Evolutionary conservation across 2,888 invertebrate genomes (phyloP).

Genomic region (Fragum sueziense): DNA sequence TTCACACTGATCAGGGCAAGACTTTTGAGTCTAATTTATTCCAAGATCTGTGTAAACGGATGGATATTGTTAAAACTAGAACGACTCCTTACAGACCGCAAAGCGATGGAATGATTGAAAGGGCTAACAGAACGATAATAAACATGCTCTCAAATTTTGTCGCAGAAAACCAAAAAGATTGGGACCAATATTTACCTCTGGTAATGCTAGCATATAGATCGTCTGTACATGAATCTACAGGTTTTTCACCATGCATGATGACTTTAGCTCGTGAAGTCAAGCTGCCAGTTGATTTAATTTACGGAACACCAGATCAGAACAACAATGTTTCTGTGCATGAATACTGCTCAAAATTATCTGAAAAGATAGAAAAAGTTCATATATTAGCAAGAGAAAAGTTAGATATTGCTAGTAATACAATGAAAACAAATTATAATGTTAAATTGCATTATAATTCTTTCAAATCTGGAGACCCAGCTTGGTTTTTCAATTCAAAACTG

Average conservation of each 20-base stretch:
- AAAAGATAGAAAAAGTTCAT: constrained; percentile 3
- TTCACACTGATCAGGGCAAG: constrained; percentile 58
- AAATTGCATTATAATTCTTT: neutral
- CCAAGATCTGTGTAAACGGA: constrained; percentile 46
- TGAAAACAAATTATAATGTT: neutral
- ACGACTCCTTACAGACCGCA: constrained; percentile 38
- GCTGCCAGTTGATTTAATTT: neutral
- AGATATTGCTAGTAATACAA: neutral
- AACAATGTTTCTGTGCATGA: neutral
- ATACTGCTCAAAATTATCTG: neutral
- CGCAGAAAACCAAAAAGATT: constrained; percentile 43
- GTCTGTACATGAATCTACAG: constrained; percentile 44
- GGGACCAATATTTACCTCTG: constrained; percentile 42
- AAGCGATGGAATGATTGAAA: constrained; percentile 5
- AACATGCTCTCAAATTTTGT: neutral
- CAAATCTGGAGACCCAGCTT: neutral
- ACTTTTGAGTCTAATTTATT: constrained; percentile 53
- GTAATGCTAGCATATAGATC: constrained; percentile 51
- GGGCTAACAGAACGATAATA: constrained; percentile 1
- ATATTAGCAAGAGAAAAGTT: neutral
- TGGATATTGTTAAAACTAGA: constrained; percentile 48
- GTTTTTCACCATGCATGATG: constrained; percentile 36
- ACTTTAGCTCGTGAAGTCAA: constrained; percentile 41
- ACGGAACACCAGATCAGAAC: neutral
- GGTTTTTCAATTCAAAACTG: too few species aligned